Evolutionary conservation across 2,113 vertebrate species (phyloP), one percentile per base, ranked within the genome.

Genomic region (Aramus guarauna): DNA sequence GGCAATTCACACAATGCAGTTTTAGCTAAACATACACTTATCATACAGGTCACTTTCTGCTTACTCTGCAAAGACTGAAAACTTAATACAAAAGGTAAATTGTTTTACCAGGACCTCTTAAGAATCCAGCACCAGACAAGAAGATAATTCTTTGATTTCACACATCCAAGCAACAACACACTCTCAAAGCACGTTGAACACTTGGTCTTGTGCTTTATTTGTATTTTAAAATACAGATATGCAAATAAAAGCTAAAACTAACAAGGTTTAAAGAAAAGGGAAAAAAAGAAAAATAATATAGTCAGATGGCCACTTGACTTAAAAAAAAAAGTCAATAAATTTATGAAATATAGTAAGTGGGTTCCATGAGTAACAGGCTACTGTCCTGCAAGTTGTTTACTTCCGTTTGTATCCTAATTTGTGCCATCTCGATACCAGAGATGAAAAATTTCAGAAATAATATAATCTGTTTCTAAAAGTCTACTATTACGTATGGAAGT

Each of bases 41-140:
- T 7, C 94, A 59, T 39, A 85, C 64, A 67, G 92, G 60, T 97
- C 97, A 94, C 85, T 27, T 69, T 76, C 91, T 90, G 90, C 96
- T 96, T 94, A 84, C 91, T 72, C 68, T 77, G 24, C 58, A 84
- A 96, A 94, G 85, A 67, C 72, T 80, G 63, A 88, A 47, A 63
- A 12, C 14, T 86, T 39, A 20, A n/a, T n/a, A 76, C 9, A 9
- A 76, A 58, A 84, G 10, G 26, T 24, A 77, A 84, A 85, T 11
- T 34, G 20, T 74, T 89, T 74, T 62, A 56, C 27, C 10, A 71
- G 13, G 29, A 72, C 6, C 18, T 75, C 71, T 72, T 66, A 90
- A 82, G 34, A 94, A 73, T 37, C 56, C 80, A 93, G 32, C 3
- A 8, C 19, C 26, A 90, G 19, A 37, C 9, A 77, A 67, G 41